Evolutionary conservation across 2,888 invertebrate genomes (phyloP), one percentile per base, ranked within the genome.

Genomic region (Alloplasta piceator): DNA sequence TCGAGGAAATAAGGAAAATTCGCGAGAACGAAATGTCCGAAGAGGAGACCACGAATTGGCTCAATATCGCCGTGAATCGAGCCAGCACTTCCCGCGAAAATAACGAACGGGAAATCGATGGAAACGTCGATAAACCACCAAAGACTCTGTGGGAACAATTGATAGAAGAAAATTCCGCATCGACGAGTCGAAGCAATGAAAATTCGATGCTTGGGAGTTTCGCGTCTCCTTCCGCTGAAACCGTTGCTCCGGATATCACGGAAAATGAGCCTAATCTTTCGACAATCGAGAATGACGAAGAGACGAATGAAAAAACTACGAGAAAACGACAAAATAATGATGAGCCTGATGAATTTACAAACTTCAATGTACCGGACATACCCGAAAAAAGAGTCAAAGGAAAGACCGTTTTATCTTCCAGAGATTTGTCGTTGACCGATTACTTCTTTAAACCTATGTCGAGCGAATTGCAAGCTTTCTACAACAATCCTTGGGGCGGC

Each of bases 401-500:
- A 26, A 67, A 48, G 9, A 36, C 1, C 7, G 41, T 38, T 1
- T 39, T 64, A 36, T 50, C 67, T 6, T 67, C 60, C 9, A 41
- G 12, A 6, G 77, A 82, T 14, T 68, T 80, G 56, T 71, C 85
- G 4, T 78, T 83, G 52, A 78, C 79, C 5, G 85, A 89, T 36
- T 87, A 87, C 78, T 85, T 89, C 46, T 88, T 88, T 39, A 83
- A 83, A 26, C 88, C 91, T 1, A 89, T 90, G 88, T 81, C 84
- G 0, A 78, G 87, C 0, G 94, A 94, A 86, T 94, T 95, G 94
- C 93, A 94, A 78, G 93, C 93, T 78, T 95, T 95, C 91, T 95
- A 95, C 87, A 94, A 95, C 88, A 93, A 94, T 82, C 94, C 94
- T 84, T 95, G 95, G 94, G 94, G 94, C 0, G 95, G 95, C 66